A percentile compares a stretch with the other conserved stretches of the same genome.
phyloP scores from a whole-genome alignment of 1,140 invertebrate genomes.

The Polypedilum pembai region DNA sequence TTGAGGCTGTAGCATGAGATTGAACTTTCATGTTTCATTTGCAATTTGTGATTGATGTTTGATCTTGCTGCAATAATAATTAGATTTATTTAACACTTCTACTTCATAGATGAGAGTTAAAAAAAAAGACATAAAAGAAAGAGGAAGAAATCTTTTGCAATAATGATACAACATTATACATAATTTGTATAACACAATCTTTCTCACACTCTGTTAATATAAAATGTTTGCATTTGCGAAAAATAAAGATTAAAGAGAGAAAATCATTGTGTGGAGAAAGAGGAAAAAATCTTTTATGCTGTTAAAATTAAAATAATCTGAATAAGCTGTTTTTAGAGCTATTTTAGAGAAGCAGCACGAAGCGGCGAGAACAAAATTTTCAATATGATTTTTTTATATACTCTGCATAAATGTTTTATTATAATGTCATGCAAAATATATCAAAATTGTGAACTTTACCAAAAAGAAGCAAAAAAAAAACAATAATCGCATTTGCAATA shows the following conservation, averaged over 20 bases:
- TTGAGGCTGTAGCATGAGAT: too few relatives aligned
- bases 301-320: conserved; percentile 19
- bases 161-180: too few relatives aligned
- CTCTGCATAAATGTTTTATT: neutral
- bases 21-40: too few relatives aligned
- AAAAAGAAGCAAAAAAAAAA: neutral
- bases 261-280: neutral
- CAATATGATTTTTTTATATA: neutral
- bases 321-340: conserved; percentile 8
- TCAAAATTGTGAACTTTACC: conserved; percentile 6
- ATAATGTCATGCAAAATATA: conserved; percentile 19
- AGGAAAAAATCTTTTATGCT: conserved; percentile 1
- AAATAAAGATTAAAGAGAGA: neutral
- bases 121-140: too few relatives aligned
- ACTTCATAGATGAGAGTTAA: too few relatives aligned
- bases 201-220: conserved; percentile 10
- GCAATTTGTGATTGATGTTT: too few relatives aligned
- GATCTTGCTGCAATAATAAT: too few relatives aligned
- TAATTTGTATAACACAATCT: neutral
- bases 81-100: too few relatives aligned
- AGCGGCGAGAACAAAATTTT: neutral
- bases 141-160: too few relatives aligned
- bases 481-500: conserved; percentile 18
- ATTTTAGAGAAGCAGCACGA: neutral
- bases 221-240: neutral